A percentile compares a stretch with the other conserved stretches of the same genome.
Evolutionary conservation across 2,888 invertebrate species (phyloP).

Genomic region (Pollenia amentaria): DNA sequence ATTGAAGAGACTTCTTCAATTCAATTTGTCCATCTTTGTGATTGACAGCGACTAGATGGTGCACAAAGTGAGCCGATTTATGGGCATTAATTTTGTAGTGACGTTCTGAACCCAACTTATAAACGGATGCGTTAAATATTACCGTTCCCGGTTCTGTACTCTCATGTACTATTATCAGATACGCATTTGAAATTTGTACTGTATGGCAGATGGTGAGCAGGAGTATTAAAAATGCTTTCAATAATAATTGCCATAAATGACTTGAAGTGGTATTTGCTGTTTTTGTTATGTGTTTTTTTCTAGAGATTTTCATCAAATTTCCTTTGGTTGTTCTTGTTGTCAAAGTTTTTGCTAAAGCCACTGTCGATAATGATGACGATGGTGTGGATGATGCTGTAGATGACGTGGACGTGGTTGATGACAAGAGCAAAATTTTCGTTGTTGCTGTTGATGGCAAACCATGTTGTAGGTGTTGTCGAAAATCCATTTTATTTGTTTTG

Average conservation of each 20-base stretch:
- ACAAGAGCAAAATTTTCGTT: slow-evolving; percentile 34
- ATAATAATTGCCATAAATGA: slow-evolving; percentile 15
- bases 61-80: slow-evolving; percentile 92
- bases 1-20: slow-evolving; percentile 89
- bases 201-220: slow-evolving; percentile 65
- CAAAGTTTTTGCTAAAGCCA: slow-evolving; percentile 23
- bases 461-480: slow-evolving; percentile 58
- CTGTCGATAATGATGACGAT: slow-evolving; percentile 14
- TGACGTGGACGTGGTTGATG: slow-evolving; percentile 10
- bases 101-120: slow-evolving; percentile 91
- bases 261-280: slow-evolving; percentile 1
- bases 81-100: slow-evolving; percentile 92
- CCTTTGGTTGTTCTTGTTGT: slow-evolving; percentile 16
- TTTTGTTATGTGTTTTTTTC: neutral
- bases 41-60: slow-evolving; percentile 91
- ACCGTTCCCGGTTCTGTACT: slow-evolving; percentile 87
- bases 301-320: slow-evolving; percentile 37
- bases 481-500: slow-evolving; percentile 55
- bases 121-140: slow-evolving; percentile 92
- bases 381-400: neutral
- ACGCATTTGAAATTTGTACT: slow-evolving; percentile 80
- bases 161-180: slow-evolving; percentile 87
- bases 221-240: slow-evolving; percentile 54
- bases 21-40: slow-evolving; percentile 90
- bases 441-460: slow-evolving; percentile 62